Evolutionary conservation across 2,888 invertebrate genomes (phyloP).

Genomic region (Drosophila paracracens): DNA sequence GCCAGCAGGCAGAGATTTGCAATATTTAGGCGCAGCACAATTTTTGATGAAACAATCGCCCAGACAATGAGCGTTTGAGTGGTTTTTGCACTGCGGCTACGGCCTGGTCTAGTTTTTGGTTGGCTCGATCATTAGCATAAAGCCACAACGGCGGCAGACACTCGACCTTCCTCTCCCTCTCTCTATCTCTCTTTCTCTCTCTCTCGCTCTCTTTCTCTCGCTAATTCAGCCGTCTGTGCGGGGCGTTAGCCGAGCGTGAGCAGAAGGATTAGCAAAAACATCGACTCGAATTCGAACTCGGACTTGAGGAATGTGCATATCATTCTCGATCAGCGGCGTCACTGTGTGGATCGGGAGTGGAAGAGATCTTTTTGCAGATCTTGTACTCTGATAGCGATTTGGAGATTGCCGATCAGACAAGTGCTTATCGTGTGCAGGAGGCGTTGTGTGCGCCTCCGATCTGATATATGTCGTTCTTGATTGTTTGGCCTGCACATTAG

Average conservation of each 20-base stretch:
- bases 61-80: slow-evolving; percentile 77
- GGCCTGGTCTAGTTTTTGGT: slow-evolving; percentile 70
- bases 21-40: slow-evolving; percentile 65
- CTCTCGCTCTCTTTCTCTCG: background rate
- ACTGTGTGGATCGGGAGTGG: slow-evolving; percentile 28
- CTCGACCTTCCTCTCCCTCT: slow-evolving; percentile 18
- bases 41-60: slow-evolving; percentile 73
- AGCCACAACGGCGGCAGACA: slow-evolving; percentile 77
- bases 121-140: slow-evolving; percentile 80
- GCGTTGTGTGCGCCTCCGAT: slow-evolving; percentile 40
- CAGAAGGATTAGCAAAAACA: slow-evolving; percentile 64
- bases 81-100: slow-evolving; percentile 60
- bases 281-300: slow-evolving; percentile 16
- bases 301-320: slow-evolving; percentile 72
- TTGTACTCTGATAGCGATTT: slow-evolving; percentile 30
- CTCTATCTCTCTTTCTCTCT: slow-evolving; percentile 6
- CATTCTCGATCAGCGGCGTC: slow-evolving; percentile 63
- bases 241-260: slow-evolving; percentile 72
- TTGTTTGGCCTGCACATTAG: slow-evolving; percentile 35
- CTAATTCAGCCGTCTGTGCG: slow-evolving; percentile 43
- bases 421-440: slow-evolving; percentile 66
- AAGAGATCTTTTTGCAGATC: slow-evolving; percentile 46
- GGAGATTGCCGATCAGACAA: slow-evolving; percentile 73
- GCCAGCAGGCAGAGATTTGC: slow-evolving; percentile 67
- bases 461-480: slow-evolving; percentile 38